Conservation (phyloP, 2,888 invertebrate species). For the Agrypnus murinus region DNA sequence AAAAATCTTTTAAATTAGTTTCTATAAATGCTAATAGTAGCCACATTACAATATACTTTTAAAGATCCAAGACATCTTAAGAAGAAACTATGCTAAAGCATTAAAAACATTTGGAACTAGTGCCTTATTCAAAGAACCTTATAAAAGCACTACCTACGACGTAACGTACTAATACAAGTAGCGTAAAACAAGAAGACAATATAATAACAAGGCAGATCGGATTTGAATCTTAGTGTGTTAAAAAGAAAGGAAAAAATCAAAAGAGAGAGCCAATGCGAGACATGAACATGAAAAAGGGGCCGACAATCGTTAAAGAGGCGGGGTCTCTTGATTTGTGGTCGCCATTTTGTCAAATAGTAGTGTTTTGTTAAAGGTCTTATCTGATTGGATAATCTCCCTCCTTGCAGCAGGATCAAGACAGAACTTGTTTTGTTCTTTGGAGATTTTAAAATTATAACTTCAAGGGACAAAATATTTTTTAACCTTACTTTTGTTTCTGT, state of each 20-base stretch:
- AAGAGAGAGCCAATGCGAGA: conserved; percentile 70
- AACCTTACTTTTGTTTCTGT: neutral
- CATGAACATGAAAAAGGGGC: conserved; percentile 71
- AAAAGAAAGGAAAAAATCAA: conserved; percentile 67
- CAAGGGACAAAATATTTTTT: neutral
- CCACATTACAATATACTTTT: too few species aligned
- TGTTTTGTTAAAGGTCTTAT: conserved; percentile 72
- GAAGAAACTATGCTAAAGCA: too few species aligned
- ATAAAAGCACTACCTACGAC: too few species aligned
- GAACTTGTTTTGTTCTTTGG: conserved; percentile 38
- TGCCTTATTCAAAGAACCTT: too few species aligned
- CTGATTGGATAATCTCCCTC: conserved; percentile 73
- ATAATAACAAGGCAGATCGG: conserved; percentile 65
- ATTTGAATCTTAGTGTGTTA: conserved; percentile 64
- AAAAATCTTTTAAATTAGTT: too few species aligned
- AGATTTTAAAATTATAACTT: conserved; percentile 29
- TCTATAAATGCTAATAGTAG: too few species aligned
- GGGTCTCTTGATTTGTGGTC: conserved; percentile 72
- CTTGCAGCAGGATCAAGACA: conserved; percentile 57
- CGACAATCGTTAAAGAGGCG: conserved; percentile 71
- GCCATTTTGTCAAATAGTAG: conserved; percentile 74
- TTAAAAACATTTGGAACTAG: too few species aligned
- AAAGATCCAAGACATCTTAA: too few species aligned
- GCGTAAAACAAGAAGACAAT: conserved; percentile 54
- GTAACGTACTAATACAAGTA: conserved; percentile 32